A percentile compares a stretch with the other conserved stretches of the same genome.
phyloP scores from a whole-genome alignment of 2,888 invertebrate genomes.

The Leptopilina syphax region DNA sequence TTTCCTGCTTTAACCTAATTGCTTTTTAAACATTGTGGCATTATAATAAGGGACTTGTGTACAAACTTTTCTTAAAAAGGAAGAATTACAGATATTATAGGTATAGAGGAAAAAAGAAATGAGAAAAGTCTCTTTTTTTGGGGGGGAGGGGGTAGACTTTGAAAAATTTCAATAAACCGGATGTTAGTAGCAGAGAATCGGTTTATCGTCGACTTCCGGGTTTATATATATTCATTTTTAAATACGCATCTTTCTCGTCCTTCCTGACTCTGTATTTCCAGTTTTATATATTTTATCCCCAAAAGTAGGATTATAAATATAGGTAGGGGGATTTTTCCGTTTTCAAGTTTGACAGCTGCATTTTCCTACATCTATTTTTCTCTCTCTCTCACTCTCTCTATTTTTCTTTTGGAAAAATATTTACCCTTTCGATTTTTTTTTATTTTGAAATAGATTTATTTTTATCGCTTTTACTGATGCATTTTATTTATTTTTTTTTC shows the following conservation, averaged over 20 bases:
- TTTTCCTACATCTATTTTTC: background rate
- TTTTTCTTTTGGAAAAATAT: background rate
- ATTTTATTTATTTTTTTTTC: too few species aligned
- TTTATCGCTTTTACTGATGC: background rate
- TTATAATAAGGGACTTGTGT: slow-evolving; percentile 14
- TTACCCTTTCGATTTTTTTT: slow-evolving; percentile 7
- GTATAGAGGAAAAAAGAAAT: background rate
- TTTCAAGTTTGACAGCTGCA: slow-evolving; percentile 8
- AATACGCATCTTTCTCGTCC: slow-evolving; percentile 6
- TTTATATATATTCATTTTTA: background rate
- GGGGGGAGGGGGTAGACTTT: background rate
- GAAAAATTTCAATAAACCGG: slow-evolving; percentile 30
- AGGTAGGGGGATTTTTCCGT: background rate
- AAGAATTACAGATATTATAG: background rate
- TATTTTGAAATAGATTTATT: background rate
- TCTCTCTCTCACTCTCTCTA: too few species aligned
- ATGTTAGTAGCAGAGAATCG: slow-evolving; percentile 29
- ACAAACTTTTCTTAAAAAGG: slow-evolving; percentile 1
- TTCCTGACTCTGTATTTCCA: slow-evolving; percentile 11
- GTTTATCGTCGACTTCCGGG: slow-evolving; percentile 35
- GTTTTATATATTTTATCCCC: slow-evolving; percentile 12
- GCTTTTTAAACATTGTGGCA: slow-evolving; percentile 10
- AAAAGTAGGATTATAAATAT: slow-evolving; percentile 19
- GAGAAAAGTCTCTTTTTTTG: background rate
- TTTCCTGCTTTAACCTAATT: background rate